Conservation (phyloP, 2,113 vertebrate genomes). For the Spermophilus dauricus region DNA sequence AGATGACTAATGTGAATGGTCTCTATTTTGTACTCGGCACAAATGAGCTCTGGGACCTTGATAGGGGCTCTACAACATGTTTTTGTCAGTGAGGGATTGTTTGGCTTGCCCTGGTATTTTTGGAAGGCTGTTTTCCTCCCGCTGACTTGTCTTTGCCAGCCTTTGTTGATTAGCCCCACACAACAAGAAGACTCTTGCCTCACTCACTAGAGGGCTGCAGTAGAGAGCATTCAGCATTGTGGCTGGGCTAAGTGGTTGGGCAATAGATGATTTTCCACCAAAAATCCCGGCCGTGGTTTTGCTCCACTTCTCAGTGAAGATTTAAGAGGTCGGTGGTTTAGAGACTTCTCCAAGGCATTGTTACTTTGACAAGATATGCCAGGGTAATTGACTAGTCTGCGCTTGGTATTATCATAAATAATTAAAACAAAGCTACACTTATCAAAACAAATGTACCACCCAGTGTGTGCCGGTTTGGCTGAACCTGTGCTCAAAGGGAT, state of each 20-base stretch:
- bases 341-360: conserved; percentile 63
- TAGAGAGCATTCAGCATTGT: not conserved
- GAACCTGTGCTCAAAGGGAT: conserved; percentile 48
- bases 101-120: not conserved
- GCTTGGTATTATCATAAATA: conserved; percentile 77
- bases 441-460: conserved; percentile 73
- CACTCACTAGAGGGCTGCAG: not conserved
- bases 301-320: conserved; percentile 63
- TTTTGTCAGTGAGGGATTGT: conserved; percentile 26
- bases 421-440: conserved; percentile 72
- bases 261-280: conserved; percentile 6
- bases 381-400: conserved; percentile 56
- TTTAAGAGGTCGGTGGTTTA: conserved; percentile 64
- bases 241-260: not conserved
- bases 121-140: not conserved
- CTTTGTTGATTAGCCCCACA: not conserved
- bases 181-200: not conserved
- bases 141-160: not conserved
- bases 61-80: not conserved
- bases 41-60: not conserved
- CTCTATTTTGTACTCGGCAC: not conserved
- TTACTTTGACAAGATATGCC: conserved; percentile 66
- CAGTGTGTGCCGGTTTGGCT: conserved; percentile 38
- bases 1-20: not conserved
- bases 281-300: not conserved